Evolutionary conservation across 2,888 invertebrate species (phyloP).

Genomic region (Dioctria linearis): DNA sequence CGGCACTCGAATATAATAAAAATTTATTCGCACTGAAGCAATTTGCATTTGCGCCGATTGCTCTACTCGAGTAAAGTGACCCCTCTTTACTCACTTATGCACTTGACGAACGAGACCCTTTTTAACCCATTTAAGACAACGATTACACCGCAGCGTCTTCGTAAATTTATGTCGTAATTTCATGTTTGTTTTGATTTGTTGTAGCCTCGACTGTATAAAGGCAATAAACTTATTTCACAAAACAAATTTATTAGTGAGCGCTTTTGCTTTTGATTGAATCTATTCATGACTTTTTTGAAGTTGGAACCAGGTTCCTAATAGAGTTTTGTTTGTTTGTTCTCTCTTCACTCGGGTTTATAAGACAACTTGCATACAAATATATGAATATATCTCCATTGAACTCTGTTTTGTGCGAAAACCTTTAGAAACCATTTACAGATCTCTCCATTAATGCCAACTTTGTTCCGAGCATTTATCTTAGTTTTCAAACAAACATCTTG

Average conservation of each 20-base stretch:
- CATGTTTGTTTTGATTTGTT: constrained; percentile 44
- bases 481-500: no score
- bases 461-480: no score
- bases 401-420: no score
- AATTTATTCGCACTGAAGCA: constrained; percentile 45
- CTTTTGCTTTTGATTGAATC: background rate
- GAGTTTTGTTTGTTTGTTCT: no score
- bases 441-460: no score
- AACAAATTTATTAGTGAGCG: constrained; percentile 31
- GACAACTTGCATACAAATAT: no score
- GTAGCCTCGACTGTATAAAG: constrained; percentile 18
- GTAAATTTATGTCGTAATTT: constrained; percentile 40
- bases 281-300: no score
- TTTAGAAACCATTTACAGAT: no score
- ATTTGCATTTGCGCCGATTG: constrained; percentile 43
- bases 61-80: constrained; percentile 16
- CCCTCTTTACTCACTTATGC: constrained; percentile 41
- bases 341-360: no score
- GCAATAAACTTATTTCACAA: constrained; percentile 42
- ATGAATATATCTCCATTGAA: no score
- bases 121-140: constrained; percentile 36
- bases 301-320: no score
- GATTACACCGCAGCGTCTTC: constrained; percentile 35
- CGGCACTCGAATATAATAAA: constrained; percentile 35
- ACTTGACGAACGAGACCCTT: constrained; percentile 31